Base-by-base conservation (phyloP, 2,888 invertebrate genomes). In the Dromius quadrimaculatus region DNA sequence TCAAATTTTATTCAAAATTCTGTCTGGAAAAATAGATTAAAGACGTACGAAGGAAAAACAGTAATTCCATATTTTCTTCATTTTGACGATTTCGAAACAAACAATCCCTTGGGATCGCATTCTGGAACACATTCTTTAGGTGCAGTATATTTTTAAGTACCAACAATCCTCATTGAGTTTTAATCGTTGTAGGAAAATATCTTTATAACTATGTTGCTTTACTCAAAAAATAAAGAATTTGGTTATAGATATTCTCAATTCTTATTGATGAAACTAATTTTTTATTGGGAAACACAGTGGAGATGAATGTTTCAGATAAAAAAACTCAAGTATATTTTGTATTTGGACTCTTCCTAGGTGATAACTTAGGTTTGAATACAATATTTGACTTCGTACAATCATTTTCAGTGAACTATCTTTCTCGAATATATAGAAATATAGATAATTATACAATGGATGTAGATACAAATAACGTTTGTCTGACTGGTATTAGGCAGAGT, bases 61-160 rank as follows among this genome's bases (percentile, higher is more conserved):
- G 71, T 38, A 66, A 64, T 38, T n/a, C n/a, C n/a, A n/a, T n/a
- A n/a, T n/a, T n/a, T n/a, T n/a, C n/a, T n/a, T n/a, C n/a, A n/a
- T n/a, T n/a, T n/a, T n/a, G n/a, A n/a, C n/a, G n/a, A n/a, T n/a
- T n/a, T n/a, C n/a, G n/a, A n/a, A n/a, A n/a, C n/a, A n/a, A n/a
- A n/a, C n/a, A n/a, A n/a, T n/a, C n/a, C n/a, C n/a, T n/a, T n/a
- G n/a, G n/a, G n/a, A n/a, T n/a, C n/a, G n/a, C n/a, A n/a, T n/a
- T n/a, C n/a, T n/a, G n/a, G n/a, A n/a, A n/a, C n/a, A n/a, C 71
- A 74, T 32, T 72, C 71, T 22, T 34, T 74, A 4, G 72, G 71
- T 38, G 71, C 45, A 15, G 23, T 74, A n/a, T 74, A 74, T 54
- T 72, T 70, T 63, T 32, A 45, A n/a, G 61, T 74, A 13, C 72